Evolutionary conservation across 2,888 invertebrate species (phyloP).

Genomic region (Eristalinus aeneus): DNA sequence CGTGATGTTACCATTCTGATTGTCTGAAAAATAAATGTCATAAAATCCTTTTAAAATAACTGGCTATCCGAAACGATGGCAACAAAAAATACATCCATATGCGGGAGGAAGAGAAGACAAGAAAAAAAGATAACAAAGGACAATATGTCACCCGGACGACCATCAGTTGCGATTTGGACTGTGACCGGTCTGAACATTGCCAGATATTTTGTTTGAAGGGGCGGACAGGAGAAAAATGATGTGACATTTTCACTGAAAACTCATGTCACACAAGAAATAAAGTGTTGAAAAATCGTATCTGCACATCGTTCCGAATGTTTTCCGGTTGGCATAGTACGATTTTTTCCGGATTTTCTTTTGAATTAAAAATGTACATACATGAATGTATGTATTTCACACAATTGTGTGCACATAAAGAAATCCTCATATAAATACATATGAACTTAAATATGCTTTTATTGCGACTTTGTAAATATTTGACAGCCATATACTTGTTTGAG

Average conservation of each 20-base stretch:
- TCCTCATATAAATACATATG: background rate
- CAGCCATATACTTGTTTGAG: background rate
- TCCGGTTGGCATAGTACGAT: constrained; percentile 64
- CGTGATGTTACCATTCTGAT: constrained; percentile 69
- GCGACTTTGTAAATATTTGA: background rate
- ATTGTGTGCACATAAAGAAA: background rate
- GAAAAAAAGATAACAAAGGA: constrained; percentile 59
- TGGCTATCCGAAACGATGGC: constrained; percentile 46
- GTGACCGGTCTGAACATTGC: constrained; percentile 60
- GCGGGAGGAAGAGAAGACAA: background rate
- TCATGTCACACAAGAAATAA: constrained; percentile 71
- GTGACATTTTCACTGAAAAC: constrained; percentile 71
- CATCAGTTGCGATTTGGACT: constrained; percentile 67
- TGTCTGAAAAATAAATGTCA: constrained; percentile 71
- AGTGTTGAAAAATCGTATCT: constrained; percentile 71
- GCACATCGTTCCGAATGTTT: constrained; percentile 71
- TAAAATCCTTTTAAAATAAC: constrained; percentile 71
- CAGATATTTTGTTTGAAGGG: constrained; percentile 27
- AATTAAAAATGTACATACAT: constrained; percentile 14
- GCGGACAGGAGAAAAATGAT: constrained; percentile 64
- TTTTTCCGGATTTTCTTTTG: constrained; percentile 35
- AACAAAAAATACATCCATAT: constrained; percentile 15
- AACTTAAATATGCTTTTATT: background rate
- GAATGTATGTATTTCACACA: background rate
- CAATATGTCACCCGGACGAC: constrained; percentile 70